phyloP scores from a whole-genome alignment of 2,113 vertebrate species.

The Chaenocephalus aceratus region DNA sequence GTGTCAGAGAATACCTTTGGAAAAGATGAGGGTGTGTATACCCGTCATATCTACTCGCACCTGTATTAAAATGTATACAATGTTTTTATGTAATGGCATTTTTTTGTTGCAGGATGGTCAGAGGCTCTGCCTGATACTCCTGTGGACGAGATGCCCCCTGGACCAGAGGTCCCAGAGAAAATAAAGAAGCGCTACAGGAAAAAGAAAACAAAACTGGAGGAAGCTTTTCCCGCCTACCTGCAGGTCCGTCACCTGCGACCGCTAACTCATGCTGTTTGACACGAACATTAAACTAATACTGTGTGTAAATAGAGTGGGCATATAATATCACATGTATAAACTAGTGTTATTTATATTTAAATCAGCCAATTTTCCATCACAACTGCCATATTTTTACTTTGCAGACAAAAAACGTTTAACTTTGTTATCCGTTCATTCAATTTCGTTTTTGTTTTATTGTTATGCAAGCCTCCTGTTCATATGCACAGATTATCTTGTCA shows the following conservation, averaged over 20 bases:
- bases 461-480: slow-evolving; percentile 7
- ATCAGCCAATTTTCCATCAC: too few species aligned
- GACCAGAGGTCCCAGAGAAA: slow-evolving; percentile 92
- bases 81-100: neutral
- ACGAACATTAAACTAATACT: neutral
- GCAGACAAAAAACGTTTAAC: neutral
- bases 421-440: slow-evolving; percentile 14
- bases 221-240: slow-evolving; percentile 94
- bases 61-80: neutral
- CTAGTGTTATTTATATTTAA: neutral
- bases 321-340: neutral
- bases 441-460: slow-evolving; percentile 23
- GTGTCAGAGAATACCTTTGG: slow-evolving; percentile 88
- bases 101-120: slow-evolving; percentile 84
- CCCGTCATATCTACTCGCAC: neutral
- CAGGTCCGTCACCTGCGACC: slow-evolving; percentile 84
- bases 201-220: slow-evolving; percentile 98
- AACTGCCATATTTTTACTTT: too few species aligned
- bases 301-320: neutral
- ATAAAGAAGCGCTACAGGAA: slow-evolving; percentile 97
- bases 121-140: slow-evolving; percentile 90
- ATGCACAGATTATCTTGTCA: slow-evolving; percentile 37
- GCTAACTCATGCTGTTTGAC: neutral
- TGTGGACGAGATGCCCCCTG: slow-evolving; percentile 87
- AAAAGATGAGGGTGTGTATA: slow-evolving; percentile 90